phyloP scores from a whole-genome alignment of 2,888 invertebrate species.

The Pyrgus malvae region DNA sequence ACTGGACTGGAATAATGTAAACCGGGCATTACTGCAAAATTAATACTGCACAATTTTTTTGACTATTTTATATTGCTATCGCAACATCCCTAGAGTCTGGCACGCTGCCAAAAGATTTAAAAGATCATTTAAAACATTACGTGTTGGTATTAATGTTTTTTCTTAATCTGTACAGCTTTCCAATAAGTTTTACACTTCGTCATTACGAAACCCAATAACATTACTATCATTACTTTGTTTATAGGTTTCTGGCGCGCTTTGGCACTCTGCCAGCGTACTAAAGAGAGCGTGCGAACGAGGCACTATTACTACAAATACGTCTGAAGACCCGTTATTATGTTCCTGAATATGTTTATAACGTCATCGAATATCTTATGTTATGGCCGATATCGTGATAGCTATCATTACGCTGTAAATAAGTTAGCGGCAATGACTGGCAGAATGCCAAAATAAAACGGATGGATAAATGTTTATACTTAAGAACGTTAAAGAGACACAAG shows the following conservation, averaged over 20 bases:
- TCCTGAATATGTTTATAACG: constrained; percentile 27
- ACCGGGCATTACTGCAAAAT: too few relatives aligned
- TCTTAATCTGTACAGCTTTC: neutral
- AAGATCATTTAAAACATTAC: neutral
- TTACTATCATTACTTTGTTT: constrained; percentile 24
- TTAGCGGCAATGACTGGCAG: neutral
- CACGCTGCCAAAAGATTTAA: constrained; percentile 6
- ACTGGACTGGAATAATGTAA: too few relatives aligned
- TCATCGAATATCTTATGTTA: constrained; percentile 17
- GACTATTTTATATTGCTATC: neutral
- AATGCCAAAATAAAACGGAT: constrained; percentile 9
- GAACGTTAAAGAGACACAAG: too few relatives aligned
- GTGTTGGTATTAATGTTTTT: neutral
- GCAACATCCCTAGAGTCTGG: neutral
- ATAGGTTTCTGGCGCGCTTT: constrained; percentile 21
- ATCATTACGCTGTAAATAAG: constrained; percentile 12
- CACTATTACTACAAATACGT: constrained; percentile 26
- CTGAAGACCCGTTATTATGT: constrained; percentile 26
- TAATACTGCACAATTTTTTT: too few relatives aligned
- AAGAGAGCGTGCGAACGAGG: constrained; percentile 27
- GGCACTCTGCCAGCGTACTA: constrained; percentile 20
- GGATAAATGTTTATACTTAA: neutral
- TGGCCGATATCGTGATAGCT: constrained; percentile 8
- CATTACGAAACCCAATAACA: constrained; percentile 17
- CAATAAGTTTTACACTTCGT: constrained; percentile 14